Evolutionary conservation across 64 coral and sea anemone genomes (phyloP), one percentile per base, ranked within the genome.

Genomic region (Cladopsammia gracilis): DNA sequence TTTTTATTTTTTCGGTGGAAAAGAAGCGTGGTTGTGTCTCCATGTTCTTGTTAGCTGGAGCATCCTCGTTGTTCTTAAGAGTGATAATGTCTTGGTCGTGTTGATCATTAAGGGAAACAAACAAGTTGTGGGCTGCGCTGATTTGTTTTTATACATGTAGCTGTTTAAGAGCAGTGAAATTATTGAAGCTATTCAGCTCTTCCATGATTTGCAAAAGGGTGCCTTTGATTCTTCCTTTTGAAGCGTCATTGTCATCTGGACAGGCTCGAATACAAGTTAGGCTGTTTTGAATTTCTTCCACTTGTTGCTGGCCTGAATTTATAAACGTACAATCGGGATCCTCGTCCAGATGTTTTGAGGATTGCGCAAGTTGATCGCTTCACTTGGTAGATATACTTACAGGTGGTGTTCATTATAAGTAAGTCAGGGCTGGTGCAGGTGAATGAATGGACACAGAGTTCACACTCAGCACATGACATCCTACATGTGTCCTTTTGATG

Each of bases 11-110:
- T 68, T 90, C 82, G 45, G 89, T 82, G 45, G 34, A 34, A 34
- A 48, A 90, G 58, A 90, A 90, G 7, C 76, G 65, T 71, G 22
- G 53, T 23, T 82, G 89, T 52, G 43, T 69, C 43, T 82, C 59
- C 58, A 90, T 90, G 24, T 80, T 90, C 42, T 82, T 90, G 76
- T 90, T 90, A 19, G 60, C 57, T 67, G 89, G 76, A 53, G 76
- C 89, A 51, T 53, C 49, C 62, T 82, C 44, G 4, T 90, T 65
- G 26, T 62, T 59, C 46, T 54, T 82, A 20, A 14, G 49, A 52
- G 47, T 13, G 42, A 75, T 72, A 75, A 58, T 24, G 54, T 75
- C 24, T 46, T 58, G 26, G 58, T 80, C 44, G 9, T 67, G 14
- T 52, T 71, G 10, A 42, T 56, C 53, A 12, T 56, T 75, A 56